Base-by-base conservation (phyloP, 1,140 invertebrate species). In the Drusus annulatus region DNA sequence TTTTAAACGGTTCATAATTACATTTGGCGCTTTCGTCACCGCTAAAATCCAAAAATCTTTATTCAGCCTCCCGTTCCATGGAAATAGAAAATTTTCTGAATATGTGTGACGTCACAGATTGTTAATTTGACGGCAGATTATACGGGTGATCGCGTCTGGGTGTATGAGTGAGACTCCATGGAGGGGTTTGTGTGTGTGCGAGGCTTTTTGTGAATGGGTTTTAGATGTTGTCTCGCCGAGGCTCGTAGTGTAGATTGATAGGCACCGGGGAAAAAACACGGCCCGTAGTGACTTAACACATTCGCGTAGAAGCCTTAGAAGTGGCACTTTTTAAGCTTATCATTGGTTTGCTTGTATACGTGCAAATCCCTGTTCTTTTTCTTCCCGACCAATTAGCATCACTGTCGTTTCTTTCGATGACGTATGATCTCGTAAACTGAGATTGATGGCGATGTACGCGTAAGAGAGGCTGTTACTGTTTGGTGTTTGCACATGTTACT, bases 181-280 rank as follows among this genome's bases (percentile, higher is more conserved):
- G 17, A 23, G 36, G 28, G 19, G 36, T 21, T 71, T 50, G 31
- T 15, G 16, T 21, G 71, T 74, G 31, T 74, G 52, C 16, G 50
- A 58, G 7, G 17, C 54, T 21, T 54, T 69, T 74, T 74, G 71
- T 75, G 52, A 75, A 75, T 75, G 73, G 73, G 52, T 75, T 75
- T 0, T 60, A 23, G 25, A n/a, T 15, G 69, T 74, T 16, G 13
- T 1, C 36, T 23, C 60, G 60, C 15, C 23, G 62, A 7, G 62
- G 28, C 62, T 31, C 2, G 62, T 25, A 16, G 21, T 28, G 62
- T 25, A n/a, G 25, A 65, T 65, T n/a, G 6, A 21, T n/a, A 65
- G 23, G 62, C 21, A 28, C 62, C 21, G 25, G 16, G 62, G 36
- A 65, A 65, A 65, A 65, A 65, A 21, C 19, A 13, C 56, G 56